These are phyloP conservation scores for Acipenser oxyrinchus DNA, from an alignment of 2,797 vertebrate species.

Conservation along the genomic window DNA sequence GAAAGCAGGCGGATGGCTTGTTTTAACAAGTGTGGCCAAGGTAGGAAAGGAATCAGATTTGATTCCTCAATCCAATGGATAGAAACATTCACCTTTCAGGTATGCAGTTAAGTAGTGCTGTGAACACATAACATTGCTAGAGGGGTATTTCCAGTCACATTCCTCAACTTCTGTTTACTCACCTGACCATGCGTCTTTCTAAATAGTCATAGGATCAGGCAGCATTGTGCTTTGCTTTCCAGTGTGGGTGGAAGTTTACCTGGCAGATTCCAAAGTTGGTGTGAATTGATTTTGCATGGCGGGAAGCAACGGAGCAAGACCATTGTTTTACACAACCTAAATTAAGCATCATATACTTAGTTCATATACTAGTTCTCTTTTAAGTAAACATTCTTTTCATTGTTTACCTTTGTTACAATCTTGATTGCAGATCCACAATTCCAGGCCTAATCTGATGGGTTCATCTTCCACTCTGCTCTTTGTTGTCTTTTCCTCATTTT, in stretches of 20 bases:
- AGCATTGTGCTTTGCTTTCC: constrained; percentile 5
- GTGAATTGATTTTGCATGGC: not conserved
- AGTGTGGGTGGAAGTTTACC: not conserved
- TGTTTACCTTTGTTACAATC: too few species aligned
- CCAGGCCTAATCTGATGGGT: too few species aligned
- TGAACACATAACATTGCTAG: constrained; percentile 28
- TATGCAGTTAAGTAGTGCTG: constrained; percentile 34
- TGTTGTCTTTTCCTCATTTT: too few species aligned
- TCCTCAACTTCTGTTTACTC: constrained; percentile 25
- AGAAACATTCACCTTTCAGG: constrained; percentile 28
- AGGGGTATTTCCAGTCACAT: constrained; percentile 28
- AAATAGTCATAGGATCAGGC: constrained; percentile 12
- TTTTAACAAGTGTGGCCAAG: constrained; percentile 28
- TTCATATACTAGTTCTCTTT: too few species aligned
- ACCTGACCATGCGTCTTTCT: constrained; percentile 26
- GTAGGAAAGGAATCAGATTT: constrained; percentile 19
- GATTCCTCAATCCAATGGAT: constrained; percentile 20
- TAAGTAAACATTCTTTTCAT: too few species aligned
- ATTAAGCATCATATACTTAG: not conserved
- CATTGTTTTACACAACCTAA: not conserved
- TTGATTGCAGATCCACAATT: too few species aligned
- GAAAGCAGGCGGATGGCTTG: constrained; percentile 17
- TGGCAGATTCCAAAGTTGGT: not conserved
- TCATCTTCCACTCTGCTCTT: too few species aligned
- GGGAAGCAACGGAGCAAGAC: not conserved